These are phyloP conservation scores for Pocillopora damicornis DNA, from an alignment of 64 coral and sea anemone species.

Conservation along the genomic window DNA sequence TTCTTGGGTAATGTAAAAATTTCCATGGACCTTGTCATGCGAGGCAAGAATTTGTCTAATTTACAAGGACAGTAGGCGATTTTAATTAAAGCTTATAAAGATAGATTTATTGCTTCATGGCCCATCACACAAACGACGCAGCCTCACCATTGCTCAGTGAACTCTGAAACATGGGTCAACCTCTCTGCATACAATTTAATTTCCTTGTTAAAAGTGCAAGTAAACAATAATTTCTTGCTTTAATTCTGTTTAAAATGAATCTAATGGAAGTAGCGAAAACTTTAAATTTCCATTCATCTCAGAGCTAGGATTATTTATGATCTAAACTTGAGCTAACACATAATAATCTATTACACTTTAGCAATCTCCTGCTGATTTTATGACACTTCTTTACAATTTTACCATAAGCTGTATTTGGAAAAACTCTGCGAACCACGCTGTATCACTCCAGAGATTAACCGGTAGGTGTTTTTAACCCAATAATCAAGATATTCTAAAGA, in stretches of 20 bases:
- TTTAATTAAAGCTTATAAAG: conserved; percentile 32
- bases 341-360: background rate
- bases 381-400: background rate
- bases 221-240: too few species aligned
- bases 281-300: background rate
- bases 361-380: background rate
- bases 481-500: background rate
- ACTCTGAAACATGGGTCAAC: background rate
- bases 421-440: background rate
- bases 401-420: background rate
- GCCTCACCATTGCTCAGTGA: background rate
- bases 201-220: background rate
- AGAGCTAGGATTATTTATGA: background rate
- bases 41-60: background rate
- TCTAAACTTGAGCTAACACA: background rate
- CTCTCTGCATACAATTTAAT: background rate
- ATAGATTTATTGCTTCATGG: background rate
- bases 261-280: too few species aligned
- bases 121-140: background rate
- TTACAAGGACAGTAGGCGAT: background rate
- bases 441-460: background rate
- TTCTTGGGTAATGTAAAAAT: background rate
- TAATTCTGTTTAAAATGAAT: too few species aligned
- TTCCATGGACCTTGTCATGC: conserved; percentile 7
- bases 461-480: background rate